Conservation (phyloP, 2,888 invertebrate genomes). For the Habrosyne pyritoides region DNA sequence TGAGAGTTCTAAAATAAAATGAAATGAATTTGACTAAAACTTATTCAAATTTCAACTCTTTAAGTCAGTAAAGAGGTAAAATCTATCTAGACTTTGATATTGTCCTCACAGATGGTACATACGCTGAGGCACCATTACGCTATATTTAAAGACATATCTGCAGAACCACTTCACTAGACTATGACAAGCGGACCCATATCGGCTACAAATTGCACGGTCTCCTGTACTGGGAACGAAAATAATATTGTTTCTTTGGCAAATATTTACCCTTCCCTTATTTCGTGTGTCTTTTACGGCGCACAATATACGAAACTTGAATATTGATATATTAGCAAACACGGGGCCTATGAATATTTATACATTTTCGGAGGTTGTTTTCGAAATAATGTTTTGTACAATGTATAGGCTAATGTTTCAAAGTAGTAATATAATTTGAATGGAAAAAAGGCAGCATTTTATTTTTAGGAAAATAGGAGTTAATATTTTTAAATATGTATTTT, state of each 20-base stretch:
- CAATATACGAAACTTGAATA: constrained; percentile 41
- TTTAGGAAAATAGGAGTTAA: no score
- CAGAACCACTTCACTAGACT: constrained; percentile 46
- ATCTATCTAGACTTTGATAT: no score
- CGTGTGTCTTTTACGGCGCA: constrained; percentile 57
- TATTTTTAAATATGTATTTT: no score
- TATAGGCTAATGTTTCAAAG: background rate
- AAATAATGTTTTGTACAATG: background rate
- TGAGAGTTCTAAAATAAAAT: no score
- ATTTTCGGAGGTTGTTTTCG: background rate
- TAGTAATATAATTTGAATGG: no score
- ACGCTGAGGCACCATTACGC: background rate
- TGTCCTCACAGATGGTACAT: no score
- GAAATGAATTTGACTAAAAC: no score
- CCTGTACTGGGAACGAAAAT: constrained; percentile 69
- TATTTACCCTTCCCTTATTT: constrained; percentile 72
- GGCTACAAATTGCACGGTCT: constrained; percentile 78
- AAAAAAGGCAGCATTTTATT: no score
- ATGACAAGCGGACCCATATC: constrained; percentile 68
- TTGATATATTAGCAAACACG: constrained; percentile 32
- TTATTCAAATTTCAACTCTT: no score
- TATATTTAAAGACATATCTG: constrained; percentile 22
- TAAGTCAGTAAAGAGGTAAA: no score
- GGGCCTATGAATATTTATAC: constrained; percentile 6
- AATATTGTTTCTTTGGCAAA: constrained; percentile 82